phyloP scores from a whole-genome alignment of 2,797 vertebrate genomes.

The Macropodus opercularis region DNA sequence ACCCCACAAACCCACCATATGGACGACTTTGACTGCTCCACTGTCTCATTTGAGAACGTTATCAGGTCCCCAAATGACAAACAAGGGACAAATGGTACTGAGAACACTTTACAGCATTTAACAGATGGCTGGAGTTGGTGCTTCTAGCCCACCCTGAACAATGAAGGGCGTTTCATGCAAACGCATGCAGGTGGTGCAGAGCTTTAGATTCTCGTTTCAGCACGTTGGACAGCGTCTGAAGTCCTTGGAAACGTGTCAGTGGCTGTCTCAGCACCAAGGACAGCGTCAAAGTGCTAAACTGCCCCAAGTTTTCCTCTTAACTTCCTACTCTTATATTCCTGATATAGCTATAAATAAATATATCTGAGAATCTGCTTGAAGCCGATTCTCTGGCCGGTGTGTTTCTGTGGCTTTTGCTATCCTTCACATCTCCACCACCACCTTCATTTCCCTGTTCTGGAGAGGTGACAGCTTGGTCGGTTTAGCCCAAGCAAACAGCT shows the following conservation, averaged over 20 bases:
- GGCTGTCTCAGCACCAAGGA: conserved; percentile 61
- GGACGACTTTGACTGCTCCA: conserved; percentile 17
- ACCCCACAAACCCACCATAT: conserved; percentile 40
- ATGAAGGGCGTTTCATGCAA: conserved; percentile 32
- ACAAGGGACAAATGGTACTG: conserved; percentile 16
- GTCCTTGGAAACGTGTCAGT: conserved; percentile 19
- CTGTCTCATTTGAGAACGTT: conserved; percentile 16
- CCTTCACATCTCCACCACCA: background rate
- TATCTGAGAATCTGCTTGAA: conserved; percentile 8
- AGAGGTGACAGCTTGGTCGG: conserved; percentile 62
- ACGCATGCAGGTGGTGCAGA: conserved; percentile 26
- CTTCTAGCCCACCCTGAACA: conserved; percentile 27
- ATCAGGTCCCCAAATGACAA: conserved; percentile 33
- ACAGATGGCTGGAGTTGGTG: conserved; percentile 64
- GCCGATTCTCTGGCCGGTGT: conserved; percentile 15
- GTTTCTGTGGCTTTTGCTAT: background rate
- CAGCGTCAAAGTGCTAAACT: conserved; percentile 14
- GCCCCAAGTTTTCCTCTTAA: background rate
- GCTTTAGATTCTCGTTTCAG: conserved; percentile 49
- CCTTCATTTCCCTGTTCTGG: conserved; percentile 47
- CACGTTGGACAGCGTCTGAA: conserved; percentile 52
- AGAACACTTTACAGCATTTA: conserved; percentile 18
- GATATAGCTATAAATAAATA: background rate
- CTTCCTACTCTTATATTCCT: background rate
- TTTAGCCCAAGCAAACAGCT: conserved; percentile 69